Base-by-base conservation (phyloP, 2,113 vertebrate species). In the Alosa alosa region DNA sequence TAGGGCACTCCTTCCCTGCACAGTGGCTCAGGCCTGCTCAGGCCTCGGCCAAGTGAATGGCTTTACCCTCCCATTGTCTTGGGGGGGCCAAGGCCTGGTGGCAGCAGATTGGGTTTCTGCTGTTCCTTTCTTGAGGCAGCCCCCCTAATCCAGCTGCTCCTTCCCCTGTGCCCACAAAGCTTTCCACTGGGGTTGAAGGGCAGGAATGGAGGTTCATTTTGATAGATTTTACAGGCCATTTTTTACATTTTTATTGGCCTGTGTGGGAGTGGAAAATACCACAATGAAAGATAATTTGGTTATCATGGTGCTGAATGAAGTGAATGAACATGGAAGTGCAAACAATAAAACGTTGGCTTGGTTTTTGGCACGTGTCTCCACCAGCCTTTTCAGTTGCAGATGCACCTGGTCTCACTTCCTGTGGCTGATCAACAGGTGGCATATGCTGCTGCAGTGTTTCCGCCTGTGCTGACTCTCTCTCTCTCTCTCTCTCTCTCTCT, bases 1-100 rank as follows among this genome's bases (percentile, higher is more conserved):
- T 89, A 93, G 90, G 90, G 90, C 91, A 92, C 89, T 92, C 92
- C 89, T 91, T 90, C 92, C 91, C 89, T 92, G 89, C 92, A 87
- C 87, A 41, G 10, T 39, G 25, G 36, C 31, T 78, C 72, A 17
- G 36, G 31, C 72, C 72, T 15, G 11, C 72, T 41, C 11, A 36
- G 72, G 72, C 31, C 72, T 15, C 15, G 36, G 25, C 72, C 72
- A 78, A 36, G 72, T 39, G 72, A 78, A 78, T 78, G 72, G 72
- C 93, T 88, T 84, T 88, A 90, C 91, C 89, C 90, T 57, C 90
- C 90, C 93, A 91, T 93, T 90, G 93, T 93, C 93, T 93, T 90
- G 90, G 90, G 92, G 86, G 15, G 72, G 89, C 90, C 91, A 92
- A 91, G 93, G 92, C 72, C 72, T 78, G 72, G 25, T 78, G 72